Evolutionary conservation across 1,140 invertebrate genomes (phyloP).

Genomic region (Microplitis demolitor): DNA sequence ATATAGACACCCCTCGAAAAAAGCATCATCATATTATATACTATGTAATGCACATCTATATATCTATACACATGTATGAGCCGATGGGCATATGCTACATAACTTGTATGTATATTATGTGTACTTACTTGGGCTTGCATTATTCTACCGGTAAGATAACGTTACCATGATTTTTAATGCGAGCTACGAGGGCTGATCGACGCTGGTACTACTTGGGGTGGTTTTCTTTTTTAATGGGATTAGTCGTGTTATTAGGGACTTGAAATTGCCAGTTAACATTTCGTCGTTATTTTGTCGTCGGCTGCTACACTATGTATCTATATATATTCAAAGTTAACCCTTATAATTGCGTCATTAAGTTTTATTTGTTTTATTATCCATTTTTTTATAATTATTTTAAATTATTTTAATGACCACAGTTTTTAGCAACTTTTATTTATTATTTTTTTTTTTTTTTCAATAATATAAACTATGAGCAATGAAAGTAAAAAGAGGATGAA

Average conservation of each 20-base stretch:
- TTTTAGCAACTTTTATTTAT: background rate
- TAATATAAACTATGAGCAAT: no score
- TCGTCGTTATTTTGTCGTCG: constrained; percentile 26
- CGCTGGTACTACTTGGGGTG: background rate
- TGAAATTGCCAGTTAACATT: constrained; percentile 31
- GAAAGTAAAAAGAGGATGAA: no score
- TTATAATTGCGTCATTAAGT: constrained; percentile 2
- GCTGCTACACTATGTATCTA: background rate
- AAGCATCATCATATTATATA: constrained; percentile 24
- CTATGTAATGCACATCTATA: no score
- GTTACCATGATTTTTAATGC: constrained; percentile 55
- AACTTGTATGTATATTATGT: background rate
- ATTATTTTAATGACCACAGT: background rate
- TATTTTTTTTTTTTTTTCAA: background rate
- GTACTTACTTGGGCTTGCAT: constrained; percentile 32
- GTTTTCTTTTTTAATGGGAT: constrained; percentile 45
- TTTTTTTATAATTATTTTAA: background rate
- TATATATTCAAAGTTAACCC: background rate
- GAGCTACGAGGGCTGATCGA: constrained; percentile 9
- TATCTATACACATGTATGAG: constrained; percentile 11
- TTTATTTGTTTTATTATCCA: background rate
- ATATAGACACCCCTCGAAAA: constrained; percentile 23
- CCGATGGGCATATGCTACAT: constrained; percentile 41
- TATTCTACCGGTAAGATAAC: constrained; percentile 50
- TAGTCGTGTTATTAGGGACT: constrained; percentile 43